Conservation (phyloP, 2,888 invertebrate genomes). For the Dolichomitus sp. region DNA sequence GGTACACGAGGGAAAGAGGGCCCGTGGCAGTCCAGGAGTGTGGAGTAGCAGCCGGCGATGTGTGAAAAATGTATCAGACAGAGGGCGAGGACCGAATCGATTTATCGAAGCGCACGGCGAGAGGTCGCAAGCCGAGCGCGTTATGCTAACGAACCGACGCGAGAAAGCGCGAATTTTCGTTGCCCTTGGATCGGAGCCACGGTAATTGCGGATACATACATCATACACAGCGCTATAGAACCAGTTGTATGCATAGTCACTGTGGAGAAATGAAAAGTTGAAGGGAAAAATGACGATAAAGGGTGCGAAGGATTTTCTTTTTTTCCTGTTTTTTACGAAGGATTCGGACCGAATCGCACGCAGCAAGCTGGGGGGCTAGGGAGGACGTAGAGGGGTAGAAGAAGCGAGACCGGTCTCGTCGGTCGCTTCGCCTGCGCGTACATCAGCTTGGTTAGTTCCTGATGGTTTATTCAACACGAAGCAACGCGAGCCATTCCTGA, state of each 20-base stretch:
- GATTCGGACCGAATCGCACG: slow-evolving; percentile 49
- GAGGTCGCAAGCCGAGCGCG: slow-evolving; percentile 24
- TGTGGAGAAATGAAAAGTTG: slow-evolving; percentile 52
- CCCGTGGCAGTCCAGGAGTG: neutral
- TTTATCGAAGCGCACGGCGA: slow-evolving; percentile 60
- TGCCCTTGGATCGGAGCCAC: slow-evolving; percentile 68
- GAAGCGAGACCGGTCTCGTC: slow-evolving; percentile 39
- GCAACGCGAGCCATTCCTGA: slow-evolving; percentile 67
- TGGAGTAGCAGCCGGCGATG: slow-evolving; percentile 59
- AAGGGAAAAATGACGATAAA: slow-evolving; percentile 45
- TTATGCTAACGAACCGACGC: slow-evolving; percentile 62
- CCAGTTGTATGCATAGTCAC: slow-evolving; percentile 48
- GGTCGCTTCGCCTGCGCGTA: slow-evolving; percentile 48
- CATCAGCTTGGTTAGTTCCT: slow-evolving; percentile 68
- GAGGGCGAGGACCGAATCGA: slow-evolving; percentile 59
- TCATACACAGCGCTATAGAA: slow-evolving; percentile 30
- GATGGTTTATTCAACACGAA: slow-evolving; percentile 70
- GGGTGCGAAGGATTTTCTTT: slow-evolving; percentile 22
- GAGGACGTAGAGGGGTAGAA: slow-evolving; percentile 15
- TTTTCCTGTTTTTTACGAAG: slow-evolving; percentile 1
- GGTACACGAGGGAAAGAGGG: slow-evolving; percentile 26
- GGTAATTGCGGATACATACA: slow-evolving; percentile 66
- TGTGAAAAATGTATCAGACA: slow-evolving; percentile 68
- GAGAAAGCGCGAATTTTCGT: slow-evolving; percentile 53
- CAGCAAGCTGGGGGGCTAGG: neutral